Percentiles rank a stretch among this genome's conserved stretches.
Conservation (phyloP, 2,888 invertebrate genomes). For the Drosophila testacea region DNA sequence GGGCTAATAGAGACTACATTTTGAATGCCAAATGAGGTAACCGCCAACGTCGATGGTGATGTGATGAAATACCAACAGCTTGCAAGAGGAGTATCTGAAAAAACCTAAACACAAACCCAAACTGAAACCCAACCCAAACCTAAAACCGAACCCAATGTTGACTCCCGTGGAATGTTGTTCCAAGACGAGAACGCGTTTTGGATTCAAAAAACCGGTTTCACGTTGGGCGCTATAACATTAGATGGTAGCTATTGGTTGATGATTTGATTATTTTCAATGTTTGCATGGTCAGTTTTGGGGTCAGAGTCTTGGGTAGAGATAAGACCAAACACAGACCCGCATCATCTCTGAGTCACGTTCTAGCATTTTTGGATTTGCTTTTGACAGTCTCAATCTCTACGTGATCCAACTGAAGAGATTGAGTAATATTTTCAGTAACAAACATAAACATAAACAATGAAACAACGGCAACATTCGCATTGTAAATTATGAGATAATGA, state of each 20-base stretch:
- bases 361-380: slow-evolving; percentile 19
- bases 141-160: slow-evolving; percentile 34
- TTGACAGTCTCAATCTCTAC: slow-evolving; percentile 19
- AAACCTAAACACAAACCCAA: slow-evolving; percentile 11
- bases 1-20: slow-evolving; percentile 43
- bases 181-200: slow-evolving; percentile 57
- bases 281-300: slow-evolving; percentile 30
- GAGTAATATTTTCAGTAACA: slow-evolving; percentile 29
- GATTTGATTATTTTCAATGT: slow-evolving; percentile 16
- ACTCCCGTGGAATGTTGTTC: slow-evolving; percentile 62
- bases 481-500: slow-evolving; percentile 36
- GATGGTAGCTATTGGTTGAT: slow-evolving; percentile 50
- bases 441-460: slow-evolving; percentile 22
- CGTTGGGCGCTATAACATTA: slow-evolving; percentile 39
- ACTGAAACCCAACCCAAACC: slow-evolving; percentile 11
- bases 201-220: slow-evolving; percentile 46
- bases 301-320: slow-evolving; percentile 13
- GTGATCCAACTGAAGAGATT: slow-evolving; percentile 27
- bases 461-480: slow-evolving; percentile 28
- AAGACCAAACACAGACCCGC: slow-evolving; percentile 13
- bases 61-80: slow-evolving; percentile 15
- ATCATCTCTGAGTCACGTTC: slow-evolving; percentile 42
- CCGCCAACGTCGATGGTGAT: slow-evolving; percentile 32
- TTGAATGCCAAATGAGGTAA: slow-evolving; percentile 75
- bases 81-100: slow-evolving; percentile 1